phyloP scores from a whole-genome alignment of 2,888 invertebrate genomes.

The Drosophila mimica region DNA sequence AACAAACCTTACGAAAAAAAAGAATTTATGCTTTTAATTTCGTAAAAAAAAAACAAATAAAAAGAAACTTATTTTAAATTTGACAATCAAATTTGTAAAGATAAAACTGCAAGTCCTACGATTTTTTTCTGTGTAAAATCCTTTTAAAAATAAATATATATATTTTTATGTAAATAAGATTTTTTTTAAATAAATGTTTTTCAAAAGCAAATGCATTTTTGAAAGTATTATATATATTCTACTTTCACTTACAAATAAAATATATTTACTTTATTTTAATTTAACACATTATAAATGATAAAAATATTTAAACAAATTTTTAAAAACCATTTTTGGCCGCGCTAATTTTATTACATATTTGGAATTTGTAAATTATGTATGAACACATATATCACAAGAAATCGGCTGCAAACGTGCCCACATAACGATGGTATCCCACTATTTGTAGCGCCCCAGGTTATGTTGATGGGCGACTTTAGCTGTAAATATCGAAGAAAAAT shows the following conservation, averaged over 20 bases:
- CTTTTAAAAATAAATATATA: neutral
- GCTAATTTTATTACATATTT: neutral
- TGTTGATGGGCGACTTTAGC: slow-evolving; percentile 71
- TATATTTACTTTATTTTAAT: neutral
- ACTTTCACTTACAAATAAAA: neutral
- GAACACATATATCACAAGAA: neutral
- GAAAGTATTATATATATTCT: neutral
- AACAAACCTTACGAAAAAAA: neutral
- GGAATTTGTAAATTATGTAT: neutral
- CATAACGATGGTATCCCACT: slow-evolving; percentile 26
- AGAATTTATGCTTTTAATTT: rapidly evolving
- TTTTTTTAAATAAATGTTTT: neutral
- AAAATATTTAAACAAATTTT: neutral
- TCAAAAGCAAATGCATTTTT: neutral
- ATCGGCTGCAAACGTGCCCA: slow-evolving; percentile 24
- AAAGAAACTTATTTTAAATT: neutral
- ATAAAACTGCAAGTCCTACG: rapidly evolving
- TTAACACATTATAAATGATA: neutral
- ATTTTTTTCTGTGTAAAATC: too few species aligned
- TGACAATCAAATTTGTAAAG: neutral
- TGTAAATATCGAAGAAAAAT: slow-evolving; percentile 67
- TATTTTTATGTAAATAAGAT: neutral
- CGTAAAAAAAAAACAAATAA: neutral
- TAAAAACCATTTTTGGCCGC: neutral
- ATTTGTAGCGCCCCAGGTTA: slow-evolving; percentile 52